phyloP scores from a whole-genome alignment of 2,113 vertebrate species.

The Microcebus tavaratra region DNA sequence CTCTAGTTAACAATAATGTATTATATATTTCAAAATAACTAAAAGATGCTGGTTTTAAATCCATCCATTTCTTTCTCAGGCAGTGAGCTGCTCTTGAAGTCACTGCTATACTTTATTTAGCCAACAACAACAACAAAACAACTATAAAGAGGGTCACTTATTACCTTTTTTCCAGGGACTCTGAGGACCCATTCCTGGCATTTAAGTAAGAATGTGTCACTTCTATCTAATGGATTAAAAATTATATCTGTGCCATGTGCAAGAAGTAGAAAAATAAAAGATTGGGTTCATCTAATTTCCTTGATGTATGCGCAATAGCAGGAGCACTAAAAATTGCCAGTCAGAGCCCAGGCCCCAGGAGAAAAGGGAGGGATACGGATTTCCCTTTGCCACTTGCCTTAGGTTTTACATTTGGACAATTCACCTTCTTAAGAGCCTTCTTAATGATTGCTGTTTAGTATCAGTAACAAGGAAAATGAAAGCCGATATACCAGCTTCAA shows the following conservation, averaged over 20 bases:
- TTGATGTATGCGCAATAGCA: background rate
- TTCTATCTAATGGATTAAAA: slow-evolving; percentile 35
- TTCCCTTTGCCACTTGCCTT: background rate
- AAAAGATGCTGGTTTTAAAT: background rate
- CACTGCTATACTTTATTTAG: background rate
- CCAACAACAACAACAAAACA: background rate
- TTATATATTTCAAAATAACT: no score
- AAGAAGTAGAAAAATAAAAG: slow-evolving; percentile 25
- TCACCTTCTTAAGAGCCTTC: background rate
- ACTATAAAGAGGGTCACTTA: background rate
- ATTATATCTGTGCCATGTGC: background rate
- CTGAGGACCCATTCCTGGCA: background rate
- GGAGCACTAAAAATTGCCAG: background rate
- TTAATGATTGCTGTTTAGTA: background rate
- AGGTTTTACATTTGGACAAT: background rate
- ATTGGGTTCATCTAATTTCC: background rate
- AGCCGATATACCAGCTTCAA: background rate
- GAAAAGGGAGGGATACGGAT: background rate
- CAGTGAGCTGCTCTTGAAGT: background rate
- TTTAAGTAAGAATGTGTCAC: background rate
- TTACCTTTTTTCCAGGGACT: background rate
- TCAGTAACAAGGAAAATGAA: background rate
- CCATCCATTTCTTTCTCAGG: background rate
- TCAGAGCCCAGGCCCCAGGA: background rate
- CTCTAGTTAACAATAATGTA: no score